Evolutionary conservation across 2,888 invertebrate genomes (phyloP).

Genomic region (Blomia tropicalis): DNA sequence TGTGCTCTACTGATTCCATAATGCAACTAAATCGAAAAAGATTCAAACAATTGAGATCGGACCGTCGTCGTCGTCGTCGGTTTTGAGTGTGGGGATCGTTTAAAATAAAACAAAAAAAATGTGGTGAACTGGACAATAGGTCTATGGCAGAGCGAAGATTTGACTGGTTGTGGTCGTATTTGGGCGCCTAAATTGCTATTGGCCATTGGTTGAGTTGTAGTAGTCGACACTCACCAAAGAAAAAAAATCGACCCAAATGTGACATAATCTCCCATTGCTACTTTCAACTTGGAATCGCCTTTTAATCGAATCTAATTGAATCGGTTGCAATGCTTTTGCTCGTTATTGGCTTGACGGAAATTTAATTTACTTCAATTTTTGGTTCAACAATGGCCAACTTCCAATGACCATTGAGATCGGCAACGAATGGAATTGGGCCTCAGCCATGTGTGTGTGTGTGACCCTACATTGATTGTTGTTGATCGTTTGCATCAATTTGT

Average conservation of each 20-base stretch:
- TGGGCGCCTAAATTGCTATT: neutral
- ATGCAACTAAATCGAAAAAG: no score
- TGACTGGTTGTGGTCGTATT: neutral
- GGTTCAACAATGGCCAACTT: no score
- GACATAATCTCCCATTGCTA: slow-evolving; percentile 13
- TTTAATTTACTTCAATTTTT: no score
- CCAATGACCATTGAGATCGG: no score
- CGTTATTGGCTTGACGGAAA: no score
- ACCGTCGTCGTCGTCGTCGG: neutral
- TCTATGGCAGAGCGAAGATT: neutral
- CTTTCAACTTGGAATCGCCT: neutral
- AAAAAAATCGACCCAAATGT: neutral
- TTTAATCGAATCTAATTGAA: slow-evolving; percentile 8
- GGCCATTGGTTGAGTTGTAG: neutral
- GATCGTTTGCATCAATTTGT: neutral
- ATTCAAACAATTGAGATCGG: slow-evolving; percentile 5
- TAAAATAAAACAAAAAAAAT: neutral
- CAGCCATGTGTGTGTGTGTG: no score
- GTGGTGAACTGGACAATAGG: no score
- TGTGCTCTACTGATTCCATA: slow-evolving; percentile 2
- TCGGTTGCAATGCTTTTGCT: neutral
- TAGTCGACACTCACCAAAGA: neutral
- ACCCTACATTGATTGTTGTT: no score
- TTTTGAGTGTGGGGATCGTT: slow-evolving; percentile 3
- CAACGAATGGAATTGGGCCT: no score